Evolutionary conservation across 2,888 invertebrate genomes (phyloP).

Genomic region (Scaptomyza parva): DNA sequence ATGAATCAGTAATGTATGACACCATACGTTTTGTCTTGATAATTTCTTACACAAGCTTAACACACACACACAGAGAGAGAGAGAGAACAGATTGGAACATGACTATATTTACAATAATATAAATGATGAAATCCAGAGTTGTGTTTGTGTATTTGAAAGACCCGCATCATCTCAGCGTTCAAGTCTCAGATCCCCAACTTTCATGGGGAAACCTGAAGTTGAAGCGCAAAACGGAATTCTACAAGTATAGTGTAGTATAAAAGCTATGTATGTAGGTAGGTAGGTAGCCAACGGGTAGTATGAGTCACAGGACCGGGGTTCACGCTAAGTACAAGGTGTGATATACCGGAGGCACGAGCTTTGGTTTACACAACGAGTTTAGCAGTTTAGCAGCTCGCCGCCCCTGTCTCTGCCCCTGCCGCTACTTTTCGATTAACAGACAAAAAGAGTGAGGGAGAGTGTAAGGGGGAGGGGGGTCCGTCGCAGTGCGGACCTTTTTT

Average conservation of each 20-base stretch:
- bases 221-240: background rate
- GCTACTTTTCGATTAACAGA: slow-evolving; percentile 33
- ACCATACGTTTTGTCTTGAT: slow-evolving; percentile 48
- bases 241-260: slow-evolving; percentile 15
- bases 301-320: slow-evolving; percentile 54
- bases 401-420: no score
- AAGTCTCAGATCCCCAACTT: slow-evolving; percentile 40
- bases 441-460: background rate
- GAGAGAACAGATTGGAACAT: slow-evolving; percentile 9
- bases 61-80: background rate
- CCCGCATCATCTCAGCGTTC: slow-evolving; percentile 55
- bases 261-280: slow-evolving; percentile 17
- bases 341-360: slow-evolving; percentile 16
- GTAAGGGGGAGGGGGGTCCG: slow-evolving; percentile 14
- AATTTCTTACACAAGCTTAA: slow-evolving; percentile 20
- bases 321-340: slow-evolving; percentile 24
- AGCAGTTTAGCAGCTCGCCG: background rate
- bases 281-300: slow-evolving; percentile 29
- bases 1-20: slow-evolving; percentile 47
- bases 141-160: slow-evolving; percentile 4
- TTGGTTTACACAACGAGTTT: background rate
- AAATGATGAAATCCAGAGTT: slow-evolving; percentile 65
- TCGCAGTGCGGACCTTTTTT: slow-evolving; percentile 41
- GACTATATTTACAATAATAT: slow-evolving; percentile 47
- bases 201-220: slow-evolving; percentile 59